Evolutionary conservation across 2,797 vertebrate species (phyloP).

Genomic region (Acrossocheilus fasciatus): DNA sequence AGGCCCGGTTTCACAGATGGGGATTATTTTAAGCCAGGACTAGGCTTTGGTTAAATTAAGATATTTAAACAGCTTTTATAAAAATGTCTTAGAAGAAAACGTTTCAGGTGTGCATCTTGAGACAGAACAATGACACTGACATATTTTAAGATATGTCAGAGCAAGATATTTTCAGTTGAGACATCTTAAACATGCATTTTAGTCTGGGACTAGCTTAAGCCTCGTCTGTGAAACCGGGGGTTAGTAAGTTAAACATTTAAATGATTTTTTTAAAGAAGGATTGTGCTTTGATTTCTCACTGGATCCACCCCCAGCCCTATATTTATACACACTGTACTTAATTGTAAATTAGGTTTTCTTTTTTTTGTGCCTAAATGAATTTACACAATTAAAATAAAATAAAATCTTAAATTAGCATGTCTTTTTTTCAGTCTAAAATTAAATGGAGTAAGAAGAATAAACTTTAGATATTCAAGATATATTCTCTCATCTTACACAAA

Average conservation of each 20-base stretch:
- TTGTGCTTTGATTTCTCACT: slow-evolving; percentile 1
- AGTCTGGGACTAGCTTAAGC: too few relatives aligned
- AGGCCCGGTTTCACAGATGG: too few relatives aligned
- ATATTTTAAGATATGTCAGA: too few relatives aligned
- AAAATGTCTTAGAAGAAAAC: too few relatives aligned
- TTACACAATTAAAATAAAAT: background rate
- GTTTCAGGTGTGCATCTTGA: too few relatives aligned
- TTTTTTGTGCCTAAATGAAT: background rate
- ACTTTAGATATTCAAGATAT: background rate
- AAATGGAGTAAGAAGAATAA: background rate
- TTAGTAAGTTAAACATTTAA: slow-evolving; percentile 6
- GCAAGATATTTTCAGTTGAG: too few relatives aligned
- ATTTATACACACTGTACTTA: background rate
- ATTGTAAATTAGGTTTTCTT: background rate
- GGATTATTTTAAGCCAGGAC: too few relatives aligned
- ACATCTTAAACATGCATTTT: too few relatives aligned
- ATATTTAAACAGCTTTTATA: too few relatives aligned
- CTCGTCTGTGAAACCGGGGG: too few relatives aligned
- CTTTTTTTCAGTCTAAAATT: background rate
- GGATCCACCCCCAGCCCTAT: background rate
- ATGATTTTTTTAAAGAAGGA: background rate
- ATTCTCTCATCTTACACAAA: background rate
- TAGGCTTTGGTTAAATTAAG: too few relatives aligned
- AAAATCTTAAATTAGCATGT: background rate
- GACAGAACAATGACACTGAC: too few relatives aligned